Evolutionary conservation across 2,797 vertebrate species (phyloP), one percentile per base, ranked within the genome.

Genomic region (Sorex maritimensis): DNA sequence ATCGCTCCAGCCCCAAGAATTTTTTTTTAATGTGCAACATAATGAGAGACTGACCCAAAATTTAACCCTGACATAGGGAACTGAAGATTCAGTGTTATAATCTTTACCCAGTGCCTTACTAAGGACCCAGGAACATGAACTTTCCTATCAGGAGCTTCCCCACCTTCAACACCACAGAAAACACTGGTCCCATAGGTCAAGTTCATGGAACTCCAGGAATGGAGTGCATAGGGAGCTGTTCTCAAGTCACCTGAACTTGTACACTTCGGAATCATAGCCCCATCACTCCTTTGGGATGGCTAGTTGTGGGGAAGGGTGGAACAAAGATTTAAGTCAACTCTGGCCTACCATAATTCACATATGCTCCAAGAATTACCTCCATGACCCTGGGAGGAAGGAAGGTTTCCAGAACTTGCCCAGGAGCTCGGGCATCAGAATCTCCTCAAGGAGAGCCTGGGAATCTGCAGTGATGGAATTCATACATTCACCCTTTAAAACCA

Each of bases 31-130:
- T 41, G 78, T 73, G 24, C 28, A 89, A 85, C 68, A 80, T 82
- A 94, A 96, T 95, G 92, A 95, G n/a, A 92, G 88, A 34, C 52
- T 96, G 94, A 96, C 79, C 92, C 88, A 86, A 94, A 80, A 90
- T 95, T 96, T 96, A 89, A 93, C 82, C 65, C 91, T 85, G 61
- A 95, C 83, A 81, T 52, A 94, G 61, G 78, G 74, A 11, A 14
- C 74, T 46, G 30, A 89, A 72, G 63, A 79, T 73, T 86, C 74
- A 52, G 52, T 91, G 73, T 84, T 82, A 84, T 94, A 95, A 65
- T 9, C 1, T 61, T 61, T 92, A 44, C 46, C 86, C 52, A 88
- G n/a, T 46, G 80, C 41, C 41, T 44, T 44, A 91, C 10, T 52
- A 52, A 52, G 21, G 63, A 88, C 55, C 24, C 15, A 34, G 21